These are phyloP conservation scores for Aselliscus stoliczkanus DNA, from an alignment of 2,797 vertebrate genomes.

Conservation along the genomic window DNA sequence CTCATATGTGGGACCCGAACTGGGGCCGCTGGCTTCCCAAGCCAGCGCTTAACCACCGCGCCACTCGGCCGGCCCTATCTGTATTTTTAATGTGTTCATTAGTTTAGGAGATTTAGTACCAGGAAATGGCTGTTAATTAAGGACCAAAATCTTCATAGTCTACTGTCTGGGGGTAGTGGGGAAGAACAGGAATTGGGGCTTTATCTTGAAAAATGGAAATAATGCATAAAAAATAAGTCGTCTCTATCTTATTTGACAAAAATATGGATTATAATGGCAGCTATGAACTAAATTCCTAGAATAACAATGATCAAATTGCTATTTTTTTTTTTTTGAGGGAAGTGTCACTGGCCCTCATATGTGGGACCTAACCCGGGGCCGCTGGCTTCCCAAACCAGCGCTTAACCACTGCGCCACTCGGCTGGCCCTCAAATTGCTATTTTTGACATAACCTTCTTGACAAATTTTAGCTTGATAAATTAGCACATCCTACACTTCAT, in stretches of 20 bases:
- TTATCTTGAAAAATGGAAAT: conserved; percentile 44
- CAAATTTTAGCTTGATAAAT: neutral
- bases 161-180: neutral
- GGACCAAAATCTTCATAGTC: neutral
- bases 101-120: neutral
- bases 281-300: conserved; percentile 20
- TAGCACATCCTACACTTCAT: neutral
- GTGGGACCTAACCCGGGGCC: no score
- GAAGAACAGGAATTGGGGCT: neutral
- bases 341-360: no score
- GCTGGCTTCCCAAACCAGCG: no score
- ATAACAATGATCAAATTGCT: neutral
- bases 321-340: no score
- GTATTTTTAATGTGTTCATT: neutral
- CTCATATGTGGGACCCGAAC: no score
- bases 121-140: neutral
- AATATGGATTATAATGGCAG: neutral
- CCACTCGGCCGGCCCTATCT: no score
- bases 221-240: neutral
- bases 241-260: conserved; percentile 47
- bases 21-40: no score
- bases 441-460: conserved; percentile 8
- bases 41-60: no score
- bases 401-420: no score
- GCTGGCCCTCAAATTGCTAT: no score